Base-by-base conservation (phyloP, 35 echinoderm and acorn worm genomes). In the Holothuria glaberrima region DNA sequence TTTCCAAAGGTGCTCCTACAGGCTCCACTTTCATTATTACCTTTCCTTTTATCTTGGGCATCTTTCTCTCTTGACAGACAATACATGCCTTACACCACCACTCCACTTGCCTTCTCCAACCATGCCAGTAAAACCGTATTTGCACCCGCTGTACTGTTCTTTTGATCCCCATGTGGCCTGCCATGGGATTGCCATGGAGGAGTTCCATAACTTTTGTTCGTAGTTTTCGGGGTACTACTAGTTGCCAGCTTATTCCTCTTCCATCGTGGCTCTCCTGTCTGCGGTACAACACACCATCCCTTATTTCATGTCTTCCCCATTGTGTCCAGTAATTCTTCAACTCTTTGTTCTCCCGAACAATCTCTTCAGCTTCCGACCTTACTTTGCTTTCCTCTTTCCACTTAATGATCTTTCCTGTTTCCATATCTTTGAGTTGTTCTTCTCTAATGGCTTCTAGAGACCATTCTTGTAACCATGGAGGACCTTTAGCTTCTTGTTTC, bases 261-360 rank as follows among this genome's bases (percentile, higher is more conserved):
- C 86, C 94, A 35, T 89, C 68, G 22, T 88, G 69, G 10, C 29
- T 73, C 46, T 95, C 94, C 90, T 86, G 92, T 63, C 81, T 56
- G 22, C 84, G 71, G 27, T 48, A 92, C 9, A 95, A 74, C 14
- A 89, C 52, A 14, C 86, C 70, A 30, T 68, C 54, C 41, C 36
- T 71, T 17, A 88, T 26, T 14, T 89, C 68, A 13, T 56, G 26
- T 50, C 48, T 24, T 21, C 75, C 13, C 48, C 64, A 71, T 57
- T 75, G 86, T 30, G 86, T 29, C 48, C 28, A 68, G 27, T 74
- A 56, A 12, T 56, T 52, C 19, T 89, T 74, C 9, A 58, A 58
- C 34, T 73, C 87, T 32, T 52, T 30, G 46, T 48, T 50, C 9
- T 78, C 12, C 0, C 38, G 41, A 6, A 24, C n/a, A 25, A 78